Percentiles rank a stretch among this genome's conserved stretches.
These are phyloP conservation scores for Drosophila paulistorum DNA, from an alignment of 1,140 invertebrate species.

Conservation along the genomic window DNA sequence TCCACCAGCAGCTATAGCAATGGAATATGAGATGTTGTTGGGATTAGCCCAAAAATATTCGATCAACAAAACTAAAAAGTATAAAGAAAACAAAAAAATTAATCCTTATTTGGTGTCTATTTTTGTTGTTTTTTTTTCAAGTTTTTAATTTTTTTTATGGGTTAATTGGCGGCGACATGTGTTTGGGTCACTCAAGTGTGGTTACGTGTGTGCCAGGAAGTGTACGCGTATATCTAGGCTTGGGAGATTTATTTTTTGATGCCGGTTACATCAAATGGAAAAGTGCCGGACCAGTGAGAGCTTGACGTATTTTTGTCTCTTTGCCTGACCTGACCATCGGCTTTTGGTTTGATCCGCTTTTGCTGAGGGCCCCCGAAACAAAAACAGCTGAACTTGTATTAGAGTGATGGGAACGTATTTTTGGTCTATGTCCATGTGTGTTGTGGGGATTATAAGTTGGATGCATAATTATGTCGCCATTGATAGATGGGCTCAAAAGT, in stretches of 20 bases:
- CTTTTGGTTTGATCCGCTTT: conserved; percentile 50
- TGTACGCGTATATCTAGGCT: conserved; percentile 49
- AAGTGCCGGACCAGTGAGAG: neutral
- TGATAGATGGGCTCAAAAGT: conserved; percentile 1
- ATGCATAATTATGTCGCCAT: conserved; percentile 17
- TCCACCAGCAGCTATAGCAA: conserved; percentile 42
- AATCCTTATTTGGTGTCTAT: conserved; percentile 65
- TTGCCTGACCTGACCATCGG: conserved; percentile 9
- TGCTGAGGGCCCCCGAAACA: conserved; percentile 14
- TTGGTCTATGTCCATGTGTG: neutral
- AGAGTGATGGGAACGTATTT: conserved; percentile 41
- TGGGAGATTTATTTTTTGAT: conserved; percentile 59
- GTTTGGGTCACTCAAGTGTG: conserved; percentile 37
- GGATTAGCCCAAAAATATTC: conserved; percentile 80
- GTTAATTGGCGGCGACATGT: conserved; percentile 80
- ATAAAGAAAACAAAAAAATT: conserved; percentile 42
- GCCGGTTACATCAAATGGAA: conserved; percentile 62
- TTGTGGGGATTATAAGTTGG: conserved; percentile 31
- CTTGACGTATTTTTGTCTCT: conserved; percentile 27
- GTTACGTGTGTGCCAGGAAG: conserved; percentile 53
- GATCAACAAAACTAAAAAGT: conserved; percentile 42
- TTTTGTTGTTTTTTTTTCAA: conserved; percentile 52
- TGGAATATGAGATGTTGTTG: conserved; percentile 71
- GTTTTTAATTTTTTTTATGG: conserved; percentile 69
- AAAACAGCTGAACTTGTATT: conserved; percentile 30